phyloP scores from a whole-genome alignment of 2,797 vertebrate species.

The Onychomys arenicola region DNA sequence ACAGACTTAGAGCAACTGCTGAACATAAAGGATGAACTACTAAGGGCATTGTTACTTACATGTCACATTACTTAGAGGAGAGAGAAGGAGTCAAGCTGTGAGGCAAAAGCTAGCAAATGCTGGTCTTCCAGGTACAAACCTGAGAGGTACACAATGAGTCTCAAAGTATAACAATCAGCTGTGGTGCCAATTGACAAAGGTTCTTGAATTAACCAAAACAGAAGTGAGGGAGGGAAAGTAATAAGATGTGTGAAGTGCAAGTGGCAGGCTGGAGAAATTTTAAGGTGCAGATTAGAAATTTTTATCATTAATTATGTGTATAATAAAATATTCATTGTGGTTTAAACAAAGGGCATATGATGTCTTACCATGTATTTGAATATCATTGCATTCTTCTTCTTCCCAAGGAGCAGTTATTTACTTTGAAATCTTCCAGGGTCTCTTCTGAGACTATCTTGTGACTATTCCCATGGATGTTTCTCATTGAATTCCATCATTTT shows the following conservation, averaged over 20 bases:
- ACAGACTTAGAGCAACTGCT: neutral
- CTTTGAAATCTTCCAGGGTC: neutral
- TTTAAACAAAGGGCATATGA: neutral
- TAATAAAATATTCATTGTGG: neutral
- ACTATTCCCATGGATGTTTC: neutral
- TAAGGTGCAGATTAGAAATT: neutral
- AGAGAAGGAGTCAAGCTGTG: neutral
- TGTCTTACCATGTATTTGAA: neutral
- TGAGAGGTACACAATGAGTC: neutral
- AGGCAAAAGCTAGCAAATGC: neutral
- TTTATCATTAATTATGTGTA: neutral
- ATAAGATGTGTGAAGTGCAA: neutral
- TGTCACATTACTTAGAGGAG: neutral
- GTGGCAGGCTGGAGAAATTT: neutral
- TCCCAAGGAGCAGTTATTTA: neutral
- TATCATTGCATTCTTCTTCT: neutral
- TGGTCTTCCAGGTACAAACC: neutral
- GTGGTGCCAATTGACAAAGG: neutral
- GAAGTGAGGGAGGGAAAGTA: neutral
- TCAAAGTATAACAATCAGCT: neutral
- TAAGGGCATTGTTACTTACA: neutral
- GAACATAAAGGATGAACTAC: neutral
- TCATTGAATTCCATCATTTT: neutral
- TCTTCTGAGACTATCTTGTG: neutral
- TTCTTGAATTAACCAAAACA: neutral